Base-by-base conservation (phyloP, 2,113 vertebrate species). In the Micronycteris hirsuta region DNA sequence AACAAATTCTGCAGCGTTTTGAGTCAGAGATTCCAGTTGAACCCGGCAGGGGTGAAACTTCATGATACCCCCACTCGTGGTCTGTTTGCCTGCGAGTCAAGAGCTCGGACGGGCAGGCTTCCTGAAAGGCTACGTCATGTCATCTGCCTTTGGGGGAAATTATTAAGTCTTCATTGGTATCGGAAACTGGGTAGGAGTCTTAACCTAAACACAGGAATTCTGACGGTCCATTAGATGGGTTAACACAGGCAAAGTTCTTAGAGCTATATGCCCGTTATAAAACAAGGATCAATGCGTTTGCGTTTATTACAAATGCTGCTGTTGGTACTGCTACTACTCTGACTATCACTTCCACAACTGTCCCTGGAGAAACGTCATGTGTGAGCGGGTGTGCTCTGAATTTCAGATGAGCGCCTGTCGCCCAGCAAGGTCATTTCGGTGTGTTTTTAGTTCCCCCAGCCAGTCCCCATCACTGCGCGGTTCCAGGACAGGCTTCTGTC, bases 311-410 rank as follows among this genome's bases (percentile, higher is more conserved):
- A 0, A 12, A 16, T 3, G 33, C 16, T 1, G 1, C 24, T 7
- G 0, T 33, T 5, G 8, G 11, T 24, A 0, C 12, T 65, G 0
- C 20, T 24, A 1, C 26, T 9, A 0, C 2, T 4, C 0, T 11
- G 1, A 0, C 89, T 13, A 0, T 13, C 3, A 0, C 45, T 22
- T 41, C 31, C 31, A 1, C 43, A 4, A 0, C 15, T 15, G 14
- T 7, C 85, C 36, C 38, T 22, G 15, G 14, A 81, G 86, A 5
- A 41, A 8, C 8, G 11, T 63, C 16, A 1, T 65, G 16, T 28
- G 24, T 1, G 1, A 5, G 20, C 1, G 56, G 56, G 17, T 14
- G 36, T 70, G 43, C 52, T 70, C 33, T 31, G 83, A 93, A 26
- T 28, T 41, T 52, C 17, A 7, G 58, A 56, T 28, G 14, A 24